Evolutionary conservation across 2,888 invertebrate genomes (phyloP).

Genomic region (Eulithis testata): DNA sequence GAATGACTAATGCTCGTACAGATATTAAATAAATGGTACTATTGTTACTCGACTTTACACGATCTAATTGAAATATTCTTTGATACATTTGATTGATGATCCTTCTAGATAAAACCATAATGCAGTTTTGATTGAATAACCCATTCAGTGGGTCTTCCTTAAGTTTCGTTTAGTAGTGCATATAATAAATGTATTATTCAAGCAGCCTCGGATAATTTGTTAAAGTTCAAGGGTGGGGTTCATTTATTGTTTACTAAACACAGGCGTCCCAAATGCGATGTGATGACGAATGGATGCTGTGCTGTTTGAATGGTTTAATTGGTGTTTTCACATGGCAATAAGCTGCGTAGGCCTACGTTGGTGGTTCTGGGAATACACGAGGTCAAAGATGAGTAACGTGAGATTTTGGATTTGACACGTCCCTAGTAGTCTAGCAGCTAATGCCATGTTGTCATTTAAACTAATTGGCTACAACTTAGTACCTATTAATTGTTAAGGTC

Average conservation of each 20-base stretch:
- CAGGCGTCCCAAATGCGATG: constrained; percentile 31
- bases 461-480: too few species aligned
- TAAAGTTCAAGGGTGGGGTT: constrained; percentile 71
- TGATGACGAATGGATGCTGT: constrained; percentile 45
- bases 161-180: constrained; percentile 51
- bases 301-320: constrained; percentile 57
- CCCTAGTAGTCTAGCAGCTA: constrained; percentile 17
- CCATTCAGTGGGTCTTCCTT: constrained; percentile 54
- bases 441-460: background rate
- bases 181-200: constrained; percentile 60
- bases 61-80: constrained; percentile 23
- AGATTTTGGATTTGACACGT: constrained; percentile 28
- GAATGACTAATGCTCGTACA: background rate
- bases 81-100: constrained; percentile 20
- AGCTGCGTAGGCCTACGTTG: constrained; percentile 46
- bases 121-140: constrained; percentile 41
- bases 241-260: constrained; percentile 65
- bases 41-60: constrained; percentile 10
- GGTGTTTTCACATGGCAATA: constrained; percentile 50
- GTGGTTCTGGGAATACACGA: constrained; percentile 37
- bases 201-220: constrained; percentile 57
- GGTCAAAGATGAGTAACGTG: constrained; percentile 44
- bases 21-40: background rate
- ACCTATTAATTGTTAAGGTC: too few species aligned
- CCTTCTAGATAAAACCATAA: constrained; percentile 33